These are phyloP conservation scores for Brachyrhaphis roseni DNA, from an alignment of 2,797 vertebrate genomes.

Conservation along the genomic window DNA sequence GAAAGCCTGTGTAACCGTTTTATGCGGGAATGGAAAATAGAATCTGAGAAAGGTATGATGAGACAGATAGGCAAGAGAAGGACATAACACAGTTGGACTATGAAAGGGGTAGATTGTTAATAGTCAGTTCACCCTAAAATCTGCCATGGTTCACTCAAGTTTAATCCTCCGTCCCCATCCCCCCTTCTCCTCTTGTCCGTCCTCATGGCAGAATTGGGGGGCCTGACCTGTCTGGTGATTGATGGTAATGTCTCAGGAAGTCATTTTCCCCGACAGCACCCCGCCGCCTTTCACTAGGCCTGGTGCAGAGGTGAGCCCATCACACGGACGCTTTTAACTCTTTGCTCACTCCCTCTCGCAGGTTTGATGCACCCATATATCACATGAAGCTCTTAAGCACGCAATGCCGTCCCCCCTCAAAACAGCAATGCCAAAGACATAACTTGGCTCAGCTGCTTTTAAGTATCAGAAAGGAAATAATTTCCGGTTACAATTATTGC, in stretches of 20 bases:
- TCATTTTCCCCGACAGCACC: constrained; percentile 83
- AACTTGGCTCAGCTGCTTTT: background rate
- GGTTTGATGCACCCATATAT: constrained; percentile 39
- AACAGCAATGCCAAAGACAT: constrained; percentile 1
- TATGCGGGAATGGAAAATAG: constrained; percentile 66
- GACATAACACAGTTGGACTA: constrained; percentile 69
- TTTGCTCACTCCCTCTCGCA: constrained; percentile 60
- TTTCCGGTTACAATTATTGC: too few relatives aligned
- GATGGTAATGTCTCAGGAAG: constrained; percentile 88
- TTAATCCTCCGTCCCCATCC: constrained; percentile 69
- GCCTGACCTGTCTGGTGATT: constrained; percentile 79
- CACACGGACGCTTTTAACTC: constrained; percentile 79
- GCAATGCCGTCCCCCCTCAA: background rate
- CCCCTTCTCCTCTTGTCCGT: constrained; percentile 70
- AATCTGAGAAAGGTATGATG: constrained; percentile 53
- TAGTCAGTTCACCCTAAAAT: constrained; percentile 61
- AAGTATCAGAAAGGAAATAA: background rate
- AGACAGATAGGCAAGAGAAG: constrained; percentile 57
- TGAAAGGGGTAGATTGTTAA: constrained; percentile 70
- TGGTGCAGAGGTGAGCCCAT: constrained; percentile 80
- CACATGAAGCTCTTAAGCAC: constrained; percentile 8
- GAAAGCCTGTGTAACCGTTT: constrained; percentile 78
- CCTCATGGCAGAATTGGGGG: constrained; percentile 69
- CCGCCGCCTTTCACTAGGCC: constrained; percentile 79
- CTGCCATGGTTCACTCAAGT: constrained; percentile 66